These are phyloP conservation scores for Sula dactylatra DNA, from an alignment of 2,113 vertebrate species.

Conservation along the genomic window DNA sequence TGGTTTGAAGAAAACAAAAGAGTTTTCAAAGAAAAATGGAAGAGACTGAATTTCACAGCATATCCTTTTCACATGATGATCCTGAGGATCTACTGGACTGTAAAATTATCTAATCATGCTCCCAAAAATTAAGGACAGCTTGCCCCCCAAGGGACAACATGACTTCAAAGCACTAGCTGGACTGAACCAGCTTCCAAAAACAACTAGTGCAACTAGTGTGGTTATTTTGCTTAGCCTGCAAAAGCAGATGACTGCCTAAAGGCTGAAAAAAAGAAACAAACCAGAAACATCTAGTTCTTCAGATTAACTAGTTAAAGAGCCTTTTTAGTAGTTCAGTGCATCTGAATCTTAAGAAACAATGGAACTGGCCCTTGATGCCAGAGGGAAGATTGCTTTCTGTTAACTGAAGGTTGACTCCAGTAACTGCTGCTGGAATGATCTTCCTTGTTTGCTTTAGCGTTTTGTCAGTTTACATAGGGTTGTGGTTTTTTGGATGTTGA, in stretches of 20 bases:
- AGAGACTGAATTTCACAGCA: background rate
- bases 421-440: background rate
- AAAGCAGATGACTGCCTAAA: background rate
- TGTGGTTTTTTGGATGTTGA: background rate
- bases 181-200: background rate
- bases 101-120: constrained; percentile 23
- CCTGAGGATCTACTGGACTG: background rate
- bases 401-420: background rate
- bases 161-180: constrained; percentile 3
- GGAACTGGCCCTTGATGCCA: background rate
- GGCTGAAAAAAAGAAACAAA: background rate
- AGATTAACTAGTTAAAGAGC: background rate
- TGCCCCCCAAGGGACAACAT: background rate
- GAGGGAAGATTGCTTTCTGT: background rate
- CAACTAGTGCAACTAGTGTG: background rate
- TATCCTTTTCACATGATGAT: background rate
- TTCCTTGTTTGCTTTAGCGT: background rate
- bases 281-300: background rate
- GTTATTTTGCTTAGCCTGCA: background rate
- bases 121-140: constrained; percentile 36
- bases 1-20: constrained; percentile 6
- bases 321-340: background rate
- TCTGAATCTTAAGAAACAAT: background rate
- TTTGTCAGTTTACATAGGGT: background rate
- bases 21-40: background rate